These are phyloP conservation scores for Pachydiplax longipennis DNA, from an alignment of 2,888 invertebrate species.

Conservation along the genomic window DNA sequence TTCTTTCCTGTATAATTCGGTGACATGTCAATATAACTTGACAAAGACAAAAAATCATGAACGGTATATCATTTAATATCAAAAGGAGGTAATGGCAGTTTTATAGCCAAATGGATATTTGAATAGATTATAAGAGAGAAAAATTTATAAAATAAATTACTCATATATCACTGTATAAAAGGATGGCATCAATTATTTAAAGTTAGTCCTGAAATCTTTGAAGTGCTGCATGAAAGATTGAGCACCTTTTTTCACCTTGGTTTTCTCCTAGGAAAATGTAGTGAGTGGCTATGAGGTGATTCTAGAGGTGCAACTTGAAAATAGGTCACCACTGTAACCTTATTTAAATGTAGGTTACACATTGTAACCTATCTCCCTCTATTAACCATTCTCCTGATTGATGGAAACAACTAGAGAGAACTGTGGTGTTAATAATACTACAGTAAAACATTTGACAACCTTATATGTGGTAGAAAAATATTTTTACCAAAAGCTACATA, in stretches of 20 bases:
- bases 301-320: too few relatives aligned
- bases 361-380: too few relatives aligned
- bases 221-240: not conserved
- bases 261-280: too few relatives aligned
- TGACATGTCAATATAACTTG: slow-evolving; percentile 38
- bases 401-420: not conserved
- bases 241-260: not conserved
- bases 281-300: too few relatives aligned
- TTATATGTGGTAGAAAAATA: slow-evolving; percentile 18
- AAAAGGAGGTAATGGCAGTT: slow-evolving; percentile 23
- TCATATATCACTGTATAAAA: not conserved
- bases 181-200: not conserved
- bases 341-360: too few relatives aligned
- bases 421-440: not conserved
- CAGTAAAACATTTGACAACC: slow-evolving; percentile 19
- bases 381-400: too few relatives aligned
- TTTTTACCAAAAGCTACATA: slow-evolving; percentile 12
- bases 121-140: not conserved
- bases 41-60: slow-evolving; percentile 9
- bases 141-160: not conserved
- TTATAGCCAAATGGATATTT: not conserved
- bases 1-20: slow-evolving; percentile 16
- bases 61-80: not conserved
- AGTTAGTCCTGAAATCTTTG: not conserved
- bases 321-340: too few relatives aligned